phyloP scores from a whole-genome alignment of 2,113 vertebrate species.

The Excalfactoria chinensis region DNA sequence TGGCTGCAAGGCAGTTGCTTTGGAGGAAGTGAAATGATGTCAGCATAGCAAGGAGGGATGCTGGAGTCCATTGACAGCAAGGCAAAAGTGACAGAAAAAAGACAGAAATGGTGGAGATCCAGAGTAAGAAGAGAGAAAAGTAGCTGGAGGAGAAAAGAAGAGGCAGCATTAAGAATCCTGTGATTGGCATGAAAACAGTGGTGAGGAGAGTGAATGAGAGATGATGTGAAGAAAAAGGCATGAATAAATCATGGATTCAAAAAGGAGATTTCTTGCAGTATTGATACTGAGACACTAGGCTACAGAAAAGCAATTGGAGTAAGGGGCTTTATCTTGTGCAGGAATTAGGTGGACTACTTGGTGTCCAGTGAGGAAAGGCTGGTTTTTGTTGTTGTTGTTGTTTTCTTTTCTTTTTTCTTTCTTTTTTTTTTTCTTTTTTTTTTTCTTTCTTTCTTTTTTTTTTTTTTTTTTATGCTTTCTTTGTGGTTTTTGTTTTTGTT shows the following conservation, averaged over 20 bases:
- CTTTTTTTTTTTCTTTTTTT: background rate
- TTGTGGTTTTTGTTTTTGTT: too few relatives aligned
- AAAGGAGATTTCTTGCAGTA: background rate
- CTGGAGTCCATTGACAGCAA: background rate
- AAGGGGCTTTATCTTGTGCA: background rate
- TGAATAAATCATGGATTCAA: background rate
- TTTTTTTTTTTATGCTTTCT: background rate
- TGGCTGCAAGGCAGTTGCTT: fast-evolving
- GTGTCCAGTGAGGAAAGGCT: background rate
- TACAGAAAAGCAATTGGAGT: background rate
- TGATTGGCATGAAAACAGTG: background rate
- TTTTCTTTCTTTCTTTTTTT: background rate
- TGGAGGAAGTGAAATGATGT: background rate
- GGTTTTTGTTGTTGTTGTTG: too few relatives aligned
- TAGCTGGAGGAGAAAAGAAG: background rate
- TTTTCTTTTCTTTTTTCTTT: background rate
- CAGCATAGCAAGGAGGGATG: background rate
- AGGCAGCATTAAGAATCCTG: background rate
- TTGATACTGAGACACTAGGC: fast-evolving
- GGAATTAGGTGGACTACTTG: background rate
- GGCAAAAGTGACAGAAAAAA: background rate
- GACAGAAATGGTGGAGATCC: background rate
- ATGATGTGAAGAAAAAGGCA: background rate
- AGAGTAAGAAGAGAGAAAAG: background rate
- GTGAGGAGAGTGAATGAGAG: background rate